Conservation (phyloP, 2,113 vertebrate species). For the Rhineura floridana region DNA sequence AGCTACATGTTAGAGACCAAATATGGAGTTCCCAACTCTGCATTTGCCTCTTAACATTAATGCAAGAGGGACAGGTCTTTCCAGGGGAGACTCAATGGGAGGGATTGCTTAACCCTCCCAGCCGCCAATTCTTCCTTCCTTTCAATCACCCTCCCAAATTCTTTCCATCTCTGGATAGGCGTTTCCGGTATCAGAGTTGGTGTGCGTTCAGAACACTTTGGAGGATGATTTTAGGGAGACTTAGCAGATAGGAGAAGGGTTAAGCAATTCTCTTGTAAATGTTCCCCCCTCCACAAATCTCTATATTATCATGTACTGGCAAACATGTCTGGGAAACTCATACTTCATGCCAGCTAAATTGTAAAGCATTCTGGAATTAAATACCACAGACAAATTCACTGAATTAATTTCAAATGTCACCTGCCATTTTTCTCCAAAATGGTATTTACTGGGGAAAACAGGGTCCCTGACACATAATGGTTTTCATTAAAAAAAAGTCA, state of each 20-base stretch:
- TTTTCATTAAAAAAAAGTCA: constrained; percentile 48
- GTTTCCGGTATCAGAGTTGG: neutral
- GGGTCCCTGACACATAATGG: constrained; percentile 21
- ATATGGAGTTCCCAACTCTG: neutral
- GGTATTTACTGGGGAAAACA: constrained; percentile 56
- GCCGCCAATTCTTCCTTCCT: neutral
- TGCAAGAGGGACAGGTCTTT: neutral
- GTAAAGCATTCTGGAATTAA: neutral
- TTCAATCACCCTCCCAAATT: neutral
- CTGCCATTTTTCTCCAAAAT: constrained; percentile 44
- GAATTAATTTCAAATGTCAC: constrained; percentile 38
- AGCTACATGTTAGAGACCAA: neutral
- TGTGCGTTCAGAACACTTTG: neutral
- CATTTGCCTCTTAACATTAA: neutral
- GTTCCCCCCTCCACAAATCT: neutral
- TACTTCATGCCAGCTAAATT: neutral
- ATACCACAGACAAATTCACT: constrained; percentile 54
- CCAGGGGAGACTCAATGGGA: too few relatives aligned
- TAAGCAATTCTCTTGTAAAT: neutral
- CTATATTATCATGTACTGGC: neutral
- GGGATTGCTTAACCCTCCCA: too few relatives aligned
- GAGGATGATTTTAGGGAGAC: neutral
- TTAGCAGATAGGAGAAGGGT: neutral
- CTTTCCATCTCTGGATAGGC: neutral
- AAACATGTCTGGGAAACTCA: neutral